These are phyloP conservation scores for Pipra filicauda DNA, from an alignment of 2,113 vertebrate genomes.

Conservation along the genomic window DNA sequence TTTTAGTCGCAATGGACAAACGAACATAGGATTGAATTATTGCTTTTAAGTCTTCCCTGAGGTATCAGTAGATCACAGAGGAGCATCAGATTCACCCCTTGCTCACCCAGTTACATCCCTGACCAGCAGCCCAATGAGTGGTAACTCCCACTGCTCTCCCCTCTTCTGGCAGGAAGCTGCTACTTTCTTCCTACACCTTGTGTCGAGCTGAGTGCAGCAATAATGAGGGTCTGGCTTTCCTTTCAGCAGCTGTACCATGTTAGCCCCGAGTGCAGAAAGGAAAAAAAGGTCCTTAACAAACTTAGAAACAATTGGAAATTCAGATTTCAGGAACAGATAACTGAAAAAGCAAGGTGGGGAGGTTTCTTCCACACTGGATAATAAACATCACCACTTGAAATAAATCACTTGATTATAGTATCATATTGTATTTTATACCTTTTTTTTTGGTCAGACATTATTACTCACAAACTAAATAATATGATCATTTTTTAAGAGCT, in stretches of 20 bases:
- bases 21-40: not conserved
- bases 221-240: not conserved
- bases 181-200: not conserved
- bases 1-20: not conserved
- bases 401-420: not conserved
- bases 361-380: not conserved
- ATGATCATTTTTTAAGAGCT: not conserved
- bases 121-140: not conserved
- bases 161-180: not conserved
- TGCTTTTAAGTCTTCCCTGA: not conserved
- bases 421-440: not conserved
- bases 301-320: not conserved
- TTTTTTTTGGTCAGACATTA: constrained; percentile 5
- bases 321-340: not conserved
- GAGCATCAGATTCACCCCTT: not conserved
- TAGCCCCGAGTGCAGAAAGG: not conserved
- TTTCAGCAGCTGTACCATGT: not conserved
- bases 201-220: not conserved
- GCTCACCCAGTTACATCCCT: rapidly evolving
- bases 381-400: not conserved
- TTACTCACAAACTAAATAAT: constrained; percentile 36
- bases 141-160: not conserved
- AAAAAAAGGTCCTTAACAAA: not conserved
- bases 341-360: not conserved
- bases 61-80: not conserved